A percentile compares a stretch with the other conserved stretches of the same genome.
These are phyloP conservation scores for Okamejei kenojei DNA, from an alignment of 2,797 vertebrate species.

Conservation along the genomic window DNA sequence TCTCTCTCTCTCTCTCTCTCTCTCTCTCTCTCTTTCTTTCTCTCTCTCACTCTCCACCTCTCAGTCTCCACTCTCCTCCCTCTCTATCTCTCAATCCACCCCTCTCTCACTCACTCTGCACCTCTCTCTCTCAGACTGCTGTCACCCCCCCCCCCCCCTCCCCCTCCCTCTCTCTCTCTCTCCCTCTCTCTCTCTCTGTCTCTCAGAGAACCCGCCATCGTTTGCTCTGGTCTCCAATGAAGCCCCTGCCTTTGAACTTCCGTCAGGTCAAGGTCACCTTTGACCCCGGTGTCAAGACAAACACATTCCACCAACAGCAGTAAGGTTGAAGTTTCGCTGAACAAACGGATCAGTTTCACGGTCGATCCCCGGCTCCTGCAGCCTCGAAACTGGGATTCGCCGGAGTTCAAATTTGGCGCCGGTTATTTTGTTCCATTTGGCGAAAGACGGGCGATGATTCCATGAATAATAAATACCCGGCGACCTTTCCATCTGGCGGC, in stretches of 20 bases:
- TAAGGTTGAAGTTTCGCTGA: conserved; percentile 48
- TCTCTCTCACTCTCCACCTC: too few species aligned
- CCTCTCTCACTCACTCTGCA: too few species aligned
- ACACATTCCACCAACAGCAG: conserved; percentile 45
- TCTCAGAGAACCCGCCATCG: neutral
- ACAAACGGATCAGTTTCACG: conserved; percentile 44
- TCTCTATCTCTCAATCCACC: too few species aligned
- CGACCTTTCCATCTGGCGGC: conserved; percentile 45
- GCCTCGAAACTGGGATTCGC: too few species aligned
- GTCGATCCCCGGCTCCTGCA: neutral
- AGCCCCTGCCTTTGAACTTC: conserved; percentile 13
- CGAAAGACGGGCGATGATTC: too few species aligned
- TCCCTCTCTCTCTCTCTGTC: neutral
- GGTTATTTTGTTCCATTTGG: neutral
- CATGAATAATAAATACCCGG: too few species aligned
- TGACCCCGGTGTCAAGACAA: conserved; percentile 45
- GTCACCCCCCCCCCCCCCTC: too few species aligned
- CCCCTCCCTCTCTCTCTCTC: neutral
- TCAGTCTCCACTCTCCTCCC: too few species aligned
- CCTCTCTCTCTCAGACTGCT: neutral
- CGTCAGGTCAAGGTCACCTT: conserved; percentile 44
- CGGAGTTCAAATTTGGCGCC: neutral
- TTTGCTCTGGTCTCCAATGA: neutral
- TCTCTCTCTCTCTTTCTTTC: too few species aligned
- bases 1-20: neutral